A percentile compares a stretch with the other conserved stretches of the same genome.
These are phyloP conservation scores for Arctopsyche grandis DNA, from an alignment of 1,140 invertebrate genomes.

Conservation along the genomic window DNA sequence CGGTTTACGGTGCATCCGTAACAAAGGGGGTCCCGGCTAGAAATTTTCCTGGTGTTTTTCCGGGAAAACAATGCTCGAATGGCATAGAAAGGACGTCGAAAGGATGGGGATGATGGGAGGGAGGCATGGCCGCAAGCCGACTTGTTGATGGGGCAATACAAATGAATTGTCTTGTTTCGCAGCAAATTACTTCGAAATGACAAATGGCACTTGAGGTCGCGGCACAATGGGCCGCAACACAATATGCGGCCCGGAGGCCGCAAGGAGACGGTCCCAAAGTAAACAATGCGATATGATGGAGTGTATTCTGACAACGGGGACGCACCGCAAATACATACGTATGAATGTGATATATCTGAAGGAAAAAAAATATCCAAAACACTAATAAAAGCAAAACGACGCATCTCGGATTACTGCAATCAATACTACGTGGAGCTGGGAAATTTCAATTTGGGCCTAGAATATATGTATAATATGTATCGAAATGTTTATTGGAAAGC, in stretches of 20 bases:
- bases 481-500: too few relatives aligned
- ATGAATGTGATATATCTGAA: too few relatives aligned
- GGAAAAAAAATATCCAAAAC: neutral
- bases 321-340: neutral
- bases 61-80: neutral
- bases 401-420: neutral
- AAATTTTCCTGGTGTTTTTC: neutral
- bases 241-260: conserved; percentile 27
- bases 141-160: conserved; percentile 52
- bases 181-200: conserved; percentile 54
- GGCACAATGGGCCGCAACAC: conserved; percentile 46
- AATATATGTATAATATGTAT: too few relatives aligned
- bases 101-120: neutral
- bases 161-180: conserved; percentile 54
- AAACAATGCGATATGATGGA: conserved; percentile 29
- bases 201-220: conserved; percentile 52
- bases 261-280: conserved; percentile 1
- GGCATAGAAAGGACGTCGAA: neutral
- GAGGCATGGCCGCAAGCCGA: conserved; percentile 19
- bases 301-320: neutral
- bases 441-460: too few relatives aligned
- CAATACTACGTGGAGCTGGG: neutral
- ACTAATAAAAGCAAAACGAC: neutral
- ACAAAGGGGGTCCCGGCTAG: neutral
- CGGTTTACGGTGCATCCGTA: neutral